phyloP scores from a whole-genome alignment of 2,113 vertebrate genomes.

The Solea solea region DNA sequence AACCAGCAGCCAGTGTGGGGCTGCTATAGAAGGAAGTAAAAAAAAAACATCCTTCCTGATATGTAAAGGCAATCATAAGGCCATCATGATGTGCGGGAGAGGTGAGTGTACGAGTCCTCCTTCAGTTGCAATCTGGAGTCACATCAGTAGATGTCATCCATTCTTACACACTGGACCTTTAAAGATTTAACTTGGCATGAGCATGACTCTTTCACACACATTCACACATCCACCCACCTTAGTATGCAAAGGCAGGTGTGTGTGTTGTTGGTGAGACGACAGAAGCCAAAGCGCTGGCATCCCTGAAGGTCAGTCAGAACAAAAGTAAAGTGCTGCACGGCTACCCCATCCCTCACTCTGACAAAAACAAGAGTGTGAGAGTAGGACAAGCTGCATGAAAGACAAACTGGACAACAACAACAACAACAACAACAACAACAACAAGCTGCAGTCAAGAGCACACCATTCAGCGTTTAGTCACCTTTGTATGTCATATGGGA shows the following conservation, averaged over 20 bases:
- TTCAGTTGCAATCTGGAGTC: too few relatives aligned
- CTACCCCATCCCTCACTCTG: constrained; percentile 79
- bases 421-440: too few relatives aligned
- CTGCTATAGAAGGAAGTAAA: too few relatives aligned
- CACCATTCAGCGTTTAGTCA: constrained; percentile 50
- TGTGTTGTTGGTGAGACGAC: constrained; percentile 84
- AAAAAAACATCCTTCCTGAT: too few relatives aligned
- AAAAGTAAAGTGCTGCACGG: constrained; percentile 93
- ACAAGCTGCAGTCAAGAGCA: neutral
- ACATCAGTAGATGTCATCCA: too few relatives aligned
- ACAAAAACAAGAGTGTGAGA: neutral
- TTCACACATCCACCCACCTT: constrained; percentile 76
- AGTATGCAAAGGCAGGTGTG: constrained; percentile 88
- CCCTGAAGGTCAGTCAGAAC: constrained; percentile 89
- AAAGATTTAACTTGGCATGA: neutral
- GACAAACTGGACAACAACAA: neutral
- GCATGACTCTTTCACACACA: neutral
- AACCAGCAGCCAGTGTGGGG: too few relatives aligned
- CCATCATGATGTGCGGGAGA: too few relatives aligned
- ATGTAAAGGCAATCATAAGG: too few relatives aligned
- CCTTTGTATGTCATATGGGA: constrained; percentile 90
- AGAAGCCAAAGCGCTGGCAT: constrained; percentile 90
- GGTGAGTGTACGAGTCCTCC: too few relatives aligned
- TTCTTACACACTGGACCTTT: too few relatives aligned
- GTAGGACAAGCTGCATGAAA: neutral